phyloP scores from a whole-genome alignment of 2,113 vertebrate species.

The Solea senegalensis region DNA sequence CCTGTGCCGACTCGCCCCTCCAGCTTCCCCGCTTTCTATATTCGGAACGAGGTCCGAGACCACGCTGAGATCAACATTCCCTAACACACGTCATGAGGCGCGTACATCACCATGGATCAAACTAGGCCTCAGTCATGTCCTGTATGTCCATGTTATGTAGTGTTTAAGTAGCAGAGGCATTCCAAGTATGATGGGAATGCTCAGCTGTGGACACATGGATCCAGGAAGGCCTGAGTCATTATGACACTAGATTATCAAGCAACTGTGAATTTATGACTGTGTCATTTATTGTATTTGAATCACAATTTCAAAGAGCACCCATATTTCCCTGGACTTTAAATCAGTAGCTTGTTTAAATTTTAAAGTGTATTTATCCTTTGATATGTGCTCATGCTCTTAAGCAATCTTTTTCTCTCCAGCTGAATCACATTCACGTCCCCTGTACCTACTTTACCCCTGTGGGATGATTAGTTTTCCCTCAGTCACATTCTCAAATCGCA shows the following conservation, averaged over 20 bases:
- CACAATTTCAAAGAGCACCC: not conserved
- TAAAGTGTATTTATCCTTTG: not conserved
- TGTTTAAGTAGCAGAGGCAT: constrained; percentile 5
- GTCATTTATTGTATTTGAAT: not conserved
- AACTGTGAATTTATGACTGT: not conserved
- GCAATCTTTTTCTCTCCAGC: constrained; percentile 1
- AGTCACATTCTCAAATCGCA: constrained; percentile 27
- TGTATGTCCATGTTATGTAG: not conserved
- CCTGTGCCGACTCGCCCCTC: constrained; percentile 22
- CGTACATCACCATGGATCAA: constrained; percentile 28
- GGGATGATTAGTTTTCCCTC: constrained; percentile 30
- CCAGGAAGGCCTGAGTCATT: not conserved
- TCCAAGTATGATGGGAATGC: constrained; percentile 4
- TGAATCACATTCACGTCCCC: constrained; percentile 2
- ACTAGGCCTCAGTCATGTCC: constrained; percentile 19
- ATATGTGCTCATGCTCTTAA: not conserved
- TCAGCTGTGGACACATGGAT: constrained; percentile 22
- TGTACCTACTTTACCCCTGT: constrained; percentile 7
- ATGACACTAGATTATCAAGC: constrained; percentile 9
- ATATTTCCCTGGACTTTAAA: not conserved
- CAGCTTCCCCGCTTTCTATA: constrained; percentile 42
- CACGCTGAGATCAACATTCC: constrained; percentile 37
- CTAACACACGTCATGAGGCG: not conserved
- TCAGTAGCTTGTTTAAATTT: not conserved
- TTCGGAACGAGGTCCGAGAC: constrained; percentile 29